Conservation (phyloP, 2,888 invertebrate genomes). For the Metellina segmentata region DNA sequence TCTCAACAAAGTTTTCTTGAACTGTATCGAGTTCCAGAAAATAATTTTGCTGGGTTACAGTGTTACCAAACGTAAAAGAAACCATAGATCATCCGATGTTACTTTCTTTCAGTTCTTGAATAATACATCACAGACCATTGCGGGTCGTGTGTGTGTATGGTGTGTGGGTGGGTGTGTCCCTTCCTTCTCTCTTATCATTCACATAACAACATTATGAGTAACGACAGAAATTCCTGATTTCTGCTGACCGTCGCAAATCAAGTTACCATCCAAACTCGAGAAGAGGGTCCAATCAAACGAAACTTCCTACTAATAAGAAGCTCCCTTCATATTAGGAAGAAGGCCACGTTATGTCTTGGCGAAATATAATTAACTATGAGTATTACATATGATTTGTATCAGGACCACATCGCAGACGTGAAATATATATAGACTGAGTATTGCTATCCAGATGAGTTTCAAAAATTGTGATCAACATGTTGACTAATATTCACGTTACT, state of each 20-base stretch:
- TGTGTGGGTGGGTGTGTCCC: too few relatives aligned
- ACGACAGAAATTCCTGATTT: slow-evolving; percentile 5
- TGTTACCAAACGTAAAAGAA: too few relatives aligned
- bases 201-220: slow-evolving; percentile 4
- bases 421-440: too few relatives aligned
- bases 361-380: neutral
- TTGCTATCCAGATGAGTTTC: too few relatives aligned
- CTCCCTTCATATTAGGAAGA: neutral
- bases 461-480: too few relatives aligned
- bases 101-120: neutral
- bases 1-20: too few relatives aligned
- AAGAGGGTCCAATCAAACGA: neutral
- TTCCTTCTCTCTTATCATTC: neutral
- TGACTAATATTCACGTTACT: too few relatives aligned
- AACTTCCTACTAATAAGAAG: neutral
- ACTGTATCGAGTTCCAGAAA: too few relatives aligned
- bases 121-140: neutral
- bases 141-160: too few relatives aligned
- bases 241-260: neutral
- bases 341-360: neutral
- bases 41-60: too few relatives aligned
- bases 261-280: slow-evolving; percentile 1
- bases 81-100: too few relatives aligned
- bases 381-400: neutral
- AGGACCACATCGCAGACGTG: neutral